Conservation (phyloP, 2,888 invertebrate genomes). For the Phaonia tiefii region DNA sequence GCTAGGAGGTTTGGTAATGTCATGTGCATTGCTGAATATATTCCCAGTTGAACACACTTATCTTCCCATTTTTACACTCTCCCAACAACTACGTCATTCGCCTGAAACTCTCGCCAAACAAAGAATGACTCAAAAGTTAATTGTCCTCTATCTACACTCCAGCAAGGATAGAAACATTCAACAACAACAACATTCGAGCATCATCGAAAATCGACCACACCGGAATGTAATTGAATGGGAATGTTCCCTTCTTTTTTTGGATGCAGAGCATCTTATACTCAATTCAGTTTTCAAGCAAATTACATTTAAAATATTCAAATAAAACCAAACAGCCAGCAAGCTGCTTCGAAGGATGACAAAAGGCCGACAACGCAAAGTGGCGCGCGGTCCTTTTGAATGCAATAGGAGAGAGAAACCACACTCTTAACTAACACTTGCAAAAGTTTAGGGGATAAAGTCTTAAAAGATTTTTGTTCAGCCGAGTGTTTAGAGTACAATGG, state of each 20-base stretch:
- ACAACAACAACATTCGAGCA: conserved; percentile 43
- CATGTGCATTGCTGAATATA: no score
- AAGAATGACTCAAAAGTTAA: not conserved
- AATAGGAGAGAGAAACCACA: conserved; percentile 29
- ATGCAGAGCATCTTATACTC: conserved; percentile 17
- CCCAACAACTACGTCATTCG: no score
- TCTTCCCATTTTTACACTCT: no score
- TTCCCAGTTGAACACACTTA: no score
- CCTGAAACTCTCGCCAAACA: conserved; percentile 8
- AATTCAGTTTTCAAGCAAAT: conserved; percentile 23
- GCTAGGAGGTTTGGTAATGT: no score
- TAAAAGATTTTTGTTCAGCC: not conserved
- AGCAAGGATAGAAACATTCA: not conserved
- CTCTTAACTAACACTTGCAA: not conserved
- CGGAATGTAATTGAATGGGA: conserved; percentile 55
- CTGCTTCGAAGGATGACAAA: no score
- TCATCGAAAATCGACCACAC: conserved; percentile 54
- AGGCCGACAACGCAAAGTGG: not conserved
- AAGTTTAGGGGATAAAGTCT: conserved; percentile 14
- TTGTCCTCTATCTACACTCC: not conserved
- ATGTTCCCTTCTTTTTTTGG: no score
- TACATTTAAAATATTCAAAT: conserved; percentile 48
- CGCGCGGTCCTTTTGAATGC: not conserved
- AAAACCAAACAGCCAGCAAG: conserved; percentile 13
- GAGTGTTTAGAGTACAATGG: not conserved